A percentile compares a stretch with the other conserved stretches of the same genome.
Conservation (phyloP, 92 coral and sea anemone genomes). For the Chrysogorgia sp. region DNA sequence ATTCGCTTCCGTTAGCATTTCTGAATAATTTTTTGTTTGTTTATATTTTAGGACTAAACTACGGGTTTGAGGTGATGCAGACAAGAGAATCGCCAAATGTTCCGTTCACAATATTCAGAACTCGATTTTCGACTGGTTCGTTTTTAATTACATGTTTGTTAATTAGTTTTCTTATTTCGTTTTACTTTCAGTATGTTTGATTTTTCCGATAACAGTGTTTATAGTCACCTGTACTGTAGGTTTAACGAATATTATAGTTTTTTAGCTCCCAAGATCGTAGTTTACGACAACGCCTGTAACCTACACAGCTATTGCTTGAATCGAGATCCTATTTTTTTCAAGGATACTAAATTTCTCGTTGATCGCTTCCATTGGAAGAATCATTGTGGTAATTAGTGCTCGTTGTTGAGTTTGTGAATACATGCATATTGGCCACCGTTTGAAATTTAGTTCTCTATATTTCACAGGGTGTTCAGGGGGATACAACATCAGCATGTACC, state of each 20-base stretch:
- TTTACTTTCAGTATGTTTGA: too few relatives aligned
- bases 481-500: not conserved
- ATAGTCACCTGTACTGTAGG: too few relatives aligned
- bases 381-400: not conserved
- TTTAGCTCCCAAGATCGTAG: not conserved
- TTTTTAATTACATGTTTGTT: too few relatives aligned
- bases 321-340: not conserved
- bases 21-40: too few relatives aligned
- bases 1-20: too few relatives aligned
- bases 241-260: too few relatives aligned
- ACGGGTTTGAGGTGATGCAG: not conserved
- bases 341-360: not conserved
- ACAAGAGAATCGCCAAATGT: not conserved
- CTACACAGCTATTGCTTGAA: conserved; percentile 5
- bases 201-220: too few relatives aligned
- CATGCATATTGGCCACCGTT: not conserved
- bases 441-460: not conserved
- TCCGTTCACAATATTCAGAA: not conserved
- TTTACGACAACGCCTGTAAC: not conserved
- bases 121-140: not conserved
- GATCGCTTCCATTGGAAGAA: conserved; percentile 3
- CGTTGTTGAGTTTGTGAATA: too few relatives aligned
- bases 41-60: not conserved
- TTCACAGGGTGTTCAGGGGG: conserved; percentile 3
- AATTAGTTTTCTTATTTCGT: too few relatives aligned